A percentile compares a stretch with the other conserved stretches of the same genome.
phyloP scores from a whole-genome alignment of 2,113 vertebrate species.

The Isichthys henryi region DNA sequence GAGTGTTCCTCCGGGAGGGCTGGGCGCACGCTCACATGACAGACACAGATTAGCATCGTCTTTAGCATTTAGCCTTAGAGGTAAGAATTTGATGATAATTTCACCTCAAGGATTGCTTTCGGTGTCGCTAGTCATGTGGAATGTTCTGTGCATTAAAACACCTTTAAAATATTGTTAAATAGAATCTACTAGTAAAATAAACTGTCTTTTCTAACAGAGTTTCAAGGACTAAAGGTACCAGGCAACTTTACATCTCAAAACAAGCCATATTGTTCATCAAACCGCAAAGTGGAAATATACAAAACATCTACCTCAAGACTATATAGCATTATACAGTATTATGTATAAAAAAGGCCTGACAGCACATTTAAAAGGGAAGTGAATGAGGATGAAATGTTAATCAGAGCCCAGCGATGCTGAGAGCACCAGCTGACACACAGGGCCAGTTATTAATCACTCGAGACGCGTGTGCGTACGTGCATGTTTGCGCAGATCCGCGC shows the following conservation, averaged over 20 bases:
- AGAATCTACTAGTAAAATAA: background rate
- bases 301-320: background rate
- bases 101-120: background rate
- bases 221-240: background rate
- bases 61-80: background rate
- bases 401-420: background rate
- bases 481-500: background rate
- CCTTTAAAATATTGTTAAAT: background rate
- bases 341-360: background rate
- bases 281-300: background rate
- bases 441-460: background rate
- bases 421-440: background rate
- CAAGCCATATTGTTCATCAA: background rate
- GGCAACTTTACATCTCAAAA: background rate
- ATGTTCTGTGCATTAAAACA: background rate
- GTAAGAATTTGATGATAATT: background rate
- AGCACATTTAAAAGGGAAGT: background rate
- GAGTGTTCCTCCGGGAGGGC: background rate
- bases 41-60: background rate
- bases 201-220: background rate
- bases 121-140: background rate
- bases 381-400: background rate
- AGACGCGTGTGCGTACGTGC: background rate
- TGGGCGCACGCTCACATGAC: background rate
- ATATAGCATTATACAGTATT: background rate